Evolutionary conservation across 2,113 vertebrate genomes (phyloP).

Genomic region (Amblyornis subalaris): DNA sequence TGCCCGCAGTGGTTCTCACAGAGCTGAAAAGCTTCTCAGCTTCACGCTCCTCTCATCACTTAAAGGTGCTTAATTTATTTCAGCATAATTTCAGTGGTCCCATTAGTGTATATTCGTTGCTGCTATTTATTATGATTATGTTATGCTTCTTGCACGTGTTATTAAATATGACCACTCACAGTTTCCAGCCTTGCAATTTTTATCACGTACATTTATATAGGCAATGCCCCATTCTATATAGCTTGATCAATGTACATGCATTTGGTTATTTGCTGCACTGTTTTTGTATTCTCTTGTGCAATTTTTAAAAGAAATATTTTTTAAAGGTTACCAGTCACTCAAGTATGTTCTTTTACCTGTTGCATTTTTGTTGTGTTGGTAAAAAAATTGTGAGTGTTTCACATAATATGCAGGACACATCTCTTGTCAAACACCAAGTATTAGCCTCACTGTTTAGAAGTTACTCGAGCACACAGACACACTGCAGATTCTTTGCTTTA

Average conservation of each 20-base stretch:
- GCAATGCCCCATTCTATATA: background rate
- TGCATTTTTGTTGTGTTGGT: constrained; percentile 19
- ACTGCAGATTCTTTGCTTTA: constrained; percentile 21
- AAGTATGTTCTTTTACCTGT: background rate
- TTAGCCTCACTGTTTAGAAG: background rate
- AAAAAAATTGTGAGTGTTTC: background rate
- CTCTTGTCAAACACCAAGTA: background rate
- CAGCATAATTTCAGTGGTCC: background rate
- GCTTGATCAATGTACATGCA: background rate
- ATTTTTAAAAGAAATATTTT: constrained; percentile 11
- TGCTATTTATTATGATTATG: constrained; percentile 3
- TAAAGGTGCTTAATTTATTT: constrained; percentile 27
- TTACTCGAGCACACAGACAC: background rate
- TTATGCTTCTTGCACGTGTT: background rate
- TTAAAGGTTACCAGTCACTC: background rate
- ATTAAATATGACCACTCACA: background rate
- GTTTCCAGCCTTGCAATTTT: background rate
- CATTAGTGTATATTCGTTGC: background rate
- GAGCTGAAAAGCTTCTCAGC: background rate
- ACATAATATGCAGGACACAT: background rate
- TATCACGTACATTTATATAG: background rate
- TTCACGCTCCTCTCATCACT: background rate
- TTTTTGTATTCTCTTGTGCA: constrained; percentile 33
- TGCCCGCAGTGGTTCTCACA: background rate
- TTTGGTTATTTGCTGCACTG: constrained; percentile 2